Percentiles rank a stretch among this genome's conserved stretches.
Conservation (phyloP, 2,797 vertebrate species). For the Antennarius maculatus region DNA sequence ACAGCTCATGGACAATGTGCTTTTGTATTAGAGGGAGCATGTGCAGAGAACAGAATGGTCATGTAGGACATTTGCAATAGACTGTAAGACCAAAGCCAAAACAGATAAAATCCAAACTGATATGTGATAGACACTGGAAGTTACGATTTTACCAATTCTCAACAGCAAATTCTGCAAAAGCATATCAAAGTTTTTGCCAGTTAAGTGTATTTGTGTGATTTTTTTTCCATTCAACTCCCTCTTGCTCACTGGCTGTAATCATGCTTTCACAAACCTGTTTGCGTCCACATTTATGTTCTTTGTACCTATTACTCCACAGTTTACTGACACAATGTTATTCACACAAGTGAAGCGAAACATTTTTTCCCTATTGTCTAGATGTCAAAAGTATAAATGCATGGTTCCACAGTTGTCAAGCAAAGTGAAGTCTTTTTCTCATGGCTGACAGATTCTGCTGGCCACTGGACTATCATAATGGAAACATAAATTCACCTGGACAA, state of each 20-base stretch:
- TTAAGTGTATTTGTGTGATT: background rate
- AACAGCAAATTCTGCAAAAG: background rate
- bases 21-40: conserved; percentile 13
- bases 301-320: too few species aligned
- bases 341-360: too few species aligned
- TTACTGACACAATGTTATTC: too few species aligned
- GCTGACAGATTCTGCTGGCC: too few species aligned
- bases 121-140: background rate
- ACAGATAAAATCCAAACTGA: background rate
- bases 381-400: too few species aligned
- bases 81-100: background rate
- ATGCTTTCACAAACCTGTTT: background rate
- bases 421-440: too few species aligned
- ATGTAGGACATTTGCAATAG: background rate
- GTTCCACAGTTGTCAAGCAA: too few species aligned
- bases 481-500: too few species aligned
- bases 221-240: background rate
- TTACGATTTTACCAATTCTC: background rate
- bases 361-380: too few species aligned
- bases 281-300: too few species aligned
- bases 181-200: background rate
- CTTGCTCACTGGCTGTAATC: background rate
- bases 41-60: conserved; percentile 8
- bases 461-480: too few species aligned
- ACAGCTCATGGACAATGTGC: conserved; percentile 14